These are phyloP conservation scores for Todiramphus saurophagus DNA, from an alignment of 2,113 vertebrate species.

Conservation along the genomic window DNA sequence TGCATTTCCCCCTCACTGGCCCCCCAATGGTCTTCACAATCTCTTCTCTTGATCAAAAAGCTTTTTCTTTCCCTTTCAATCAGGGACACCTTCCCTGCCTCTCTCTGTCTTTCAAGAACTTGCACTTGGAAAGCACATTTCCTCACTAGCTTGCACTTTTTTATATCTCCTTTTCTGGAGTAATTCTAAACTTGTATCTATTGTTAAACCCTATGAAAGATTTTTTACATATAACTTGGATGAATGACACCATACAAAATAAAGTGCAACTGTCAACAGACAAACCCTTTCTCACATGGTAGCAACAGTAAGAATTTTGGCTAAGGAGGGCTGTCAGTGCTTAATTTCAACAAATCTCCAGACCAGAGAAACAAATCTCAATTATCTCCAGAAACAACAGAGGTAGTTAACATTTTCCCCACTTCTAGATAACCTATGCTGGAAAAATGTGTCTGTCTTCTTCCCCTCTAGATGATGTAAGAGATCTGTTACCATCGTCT, in stretches of 20 bases:
- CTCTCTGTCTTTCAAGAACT: neutral
- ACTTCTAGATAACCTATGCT: neutral
- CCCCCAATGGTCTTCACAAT: neutral
- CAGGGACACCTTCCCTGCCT: neutral
- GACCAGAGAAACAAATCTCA: neutral
- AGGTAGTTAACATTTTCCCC: neutral
- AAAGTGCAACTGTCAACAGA: neutral
- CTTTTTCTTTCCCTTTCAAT: neutral
- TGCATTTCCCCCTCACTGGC: neutral
- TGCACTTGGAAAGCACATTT: neutral
- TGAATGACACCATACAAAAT: neutral
- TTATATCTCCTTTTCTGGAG: neutral
- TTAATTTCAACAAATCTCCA: neutral
- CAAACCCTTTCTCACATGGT: neutral
- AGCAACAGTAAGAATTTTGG: neutral
- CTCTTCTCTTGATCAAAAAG: neutral
- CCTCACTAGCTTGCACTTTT: neutral
- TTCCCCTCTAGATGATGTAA: neutral
- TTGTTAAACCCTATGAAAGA: neutral
- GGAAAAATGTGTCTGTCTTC: neutral
- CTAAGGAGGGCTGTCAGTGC: neutral
- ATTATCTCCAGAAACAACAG: neutral
- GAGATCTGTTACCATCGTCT: neutral
- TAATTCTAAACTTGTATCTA: neutral
- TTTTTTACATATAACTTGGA: neutral